phyloP scores from a whole-genome alignment of 1,140 invertebrate species.

The Heliconius hewitsoni region DNA sequence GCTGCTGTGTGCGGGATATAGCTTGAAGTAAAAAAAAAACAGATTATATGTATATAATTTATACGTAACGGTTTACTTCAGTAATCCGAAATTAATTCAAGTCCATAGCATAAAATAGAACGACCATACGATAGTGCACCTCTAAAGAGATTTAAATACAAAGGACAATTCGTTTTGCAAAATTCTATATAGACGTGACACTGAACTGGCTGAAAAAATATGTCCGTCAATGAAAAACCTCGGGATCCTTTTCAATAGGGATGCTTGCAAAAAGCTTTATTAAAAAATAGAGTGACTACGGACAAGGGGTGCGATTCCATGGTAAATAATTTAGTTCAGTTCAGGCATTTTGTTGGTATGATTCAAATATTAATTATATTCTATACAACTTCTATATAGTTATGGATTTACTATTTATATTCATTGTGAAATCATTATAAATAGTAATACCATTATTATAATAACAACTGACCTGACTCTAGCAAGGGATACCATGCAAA shows the following conservation, averaged over 20 bases:
- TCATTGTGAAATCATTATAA: no score
- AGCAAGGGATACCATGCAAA: no score
- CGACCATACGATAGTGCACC: background rate
- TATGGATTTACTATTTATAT: no score
- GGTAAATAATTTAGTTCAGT: slow-evolving; percentile 53
- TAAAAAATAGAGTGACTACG: slow-evolving; percentile 42
- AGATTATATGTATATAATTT: background rate
- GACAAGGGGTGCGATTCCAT: slow-evolving; percentile 50
- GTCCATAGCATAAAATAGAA: background rate
- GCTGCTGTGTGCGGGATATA: no score
- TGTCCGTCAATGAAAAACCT: slow-evolving; percentile 30
- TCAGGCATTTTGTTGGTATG: background rate
- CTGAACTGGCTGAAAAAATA: slow-evolving; percentile 6
- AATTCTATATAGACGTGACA: slow-evolving; percentile 3
- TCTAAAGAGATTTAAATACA: background rate
- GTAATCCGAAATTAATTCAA: no score
- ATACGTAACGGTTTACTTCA: no score
- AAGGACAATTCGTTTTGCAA: background rate
- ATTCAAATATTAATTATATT: background rate
- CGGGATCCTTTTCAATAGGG: slow-evolving; percentile 29
- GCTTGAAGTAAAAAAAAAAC: no score
- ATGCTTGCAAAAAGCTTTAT: slow-evolving; percentile 32
- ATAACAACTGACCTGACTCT: no score
- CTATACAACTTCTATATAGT: background rate
- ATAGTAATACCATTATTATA: no score